phyloP scores from a whole-genome alignment of 2,888 invertebrate genomes.

The Octodonta nipae region DNA sequence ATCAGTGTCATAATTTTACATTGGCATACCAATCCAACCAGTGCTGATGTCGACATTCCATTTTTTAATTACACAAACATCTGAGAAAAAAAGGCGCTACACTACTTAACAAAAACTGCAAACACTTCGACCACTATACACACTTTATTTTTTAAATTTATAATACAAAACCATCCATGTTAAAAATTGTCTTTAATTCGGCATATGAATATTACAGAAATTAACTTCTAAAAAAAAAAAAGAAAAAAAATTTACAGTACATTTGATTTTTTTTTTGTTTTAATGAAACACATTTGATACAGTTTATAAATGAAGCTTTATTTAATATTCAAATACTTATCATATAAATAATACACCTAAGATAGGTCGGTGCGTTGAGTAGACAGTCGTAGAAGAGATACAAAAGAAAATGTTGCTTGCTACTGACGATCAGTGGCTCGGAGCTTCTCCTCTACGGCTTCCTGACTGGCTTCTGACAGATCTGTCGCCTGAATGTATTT shows the following conservation, averaged over 20 bases:
- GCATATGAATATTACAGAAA: slow-evolving; percentile 15
- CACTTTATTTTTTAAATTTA: too few relatives aligned
- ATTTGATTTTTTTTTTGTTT: slow-evolving; percentile 3
- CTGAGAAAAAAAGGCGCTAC: too few relatives aligned
- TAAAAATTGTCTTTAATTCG: slow-evolving; percentile 18
- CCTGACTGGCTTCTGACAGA: slow-evolving; percentile 83
- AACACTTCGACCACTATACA: too few relatives aligned
- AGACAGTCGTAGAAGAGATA: slow-evolving; percentile 23
- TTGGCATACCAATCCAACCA: too few relatives aligned
- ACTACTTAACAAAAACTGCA: too few relatives aligned
- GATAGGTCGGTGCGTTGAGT: slow-evolving; percentile 31
- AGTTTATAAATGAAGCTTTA: slow-evolving; percentile 38
- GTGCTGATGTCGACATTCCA: too few relatives aligned
- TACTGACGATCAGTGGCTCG: slow-evolving; percentile 90
- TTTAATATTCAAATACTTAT: slow-evolving; percentile 37
- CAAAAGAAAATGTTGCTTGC: slow-evolving; percentile 11
- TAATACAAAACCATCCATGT: too few relatives aligned
- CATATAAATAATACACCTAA: slow-evolving; percentile 33
- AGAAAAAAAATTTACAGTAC: slow-evolving; percentile 7
- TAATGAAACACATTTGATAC: slow-evolving; percentile 19
- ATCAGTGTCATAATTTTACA: too few relatives aligned
- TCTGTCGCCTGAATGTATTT: slow-evolving; percentile 96
- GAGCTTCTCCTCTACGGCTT: slow-evolving; percentile 85
- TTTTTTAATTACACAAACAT: too few relatives aligned
- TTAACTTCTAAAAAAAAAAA: slow-evolving; percentile 4